Conservation (phyloP, 2,113 vertebrate species). For the Rana temporaria region DNA sequence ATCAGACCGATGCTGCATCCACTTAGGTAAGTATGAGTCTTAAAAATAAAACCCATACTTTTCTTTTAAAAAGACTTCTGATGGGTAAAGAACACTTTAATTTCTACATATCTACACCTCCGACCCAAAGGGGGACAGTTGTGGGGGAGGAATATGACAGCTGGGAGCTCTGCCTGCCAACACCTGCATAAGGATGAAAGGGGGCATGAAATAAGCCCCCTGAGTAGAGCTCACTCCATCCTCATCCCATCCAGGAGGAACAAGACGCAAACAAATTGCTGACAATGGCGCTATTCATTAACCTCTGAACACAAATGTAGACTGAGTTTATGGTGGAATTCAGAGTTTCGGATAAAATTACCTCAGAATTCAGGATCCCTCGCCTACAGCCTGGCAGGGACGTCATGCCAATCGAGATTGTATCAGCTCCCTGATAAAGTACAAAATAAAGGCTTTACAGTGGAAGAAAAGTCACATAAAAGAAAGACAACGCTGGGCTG, state of each 20-base stretch:
- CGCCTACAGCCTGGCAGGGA: not conserved
- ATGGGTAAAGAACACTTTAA: too few relatives aligned
- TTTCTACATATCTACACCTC: too few relatives aligned
- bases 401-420: not conserved
- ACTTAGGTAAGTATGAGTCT: too few relatives aligned
- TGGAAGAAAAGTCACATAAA: not conserved
- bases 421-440: not conserved
- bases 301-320: not conserved
- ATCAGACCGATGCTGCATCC: too few relatives aligned
- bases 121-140: too few relatives aligned
- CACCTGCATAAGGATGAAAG: too few relatives aligned
- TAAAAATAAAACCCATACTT: too few relatives aligned
- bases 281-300: constrained; percentile 5
- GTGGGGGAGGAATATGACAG: too few relatives aligned
- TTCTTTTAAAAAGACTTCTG: too few relatives aligned
- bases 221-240: not conserved
- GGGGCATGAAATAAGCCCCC: not conserved
- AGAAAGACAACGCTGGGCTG: not conserved
- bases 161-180: too few relatives aligned
- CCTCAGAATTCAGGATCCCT: not conserved
- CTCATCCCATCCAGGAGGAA: not conserved
- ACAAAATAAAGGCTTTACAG: not conserved
- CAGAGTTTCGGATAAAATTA: not conserved
- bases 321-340: not conserved
- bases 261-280: not conserved